Base-by-base conservation (phyloP, 1,140 invertebrate species). In the Drosophila pseudoobscura region DNA sequence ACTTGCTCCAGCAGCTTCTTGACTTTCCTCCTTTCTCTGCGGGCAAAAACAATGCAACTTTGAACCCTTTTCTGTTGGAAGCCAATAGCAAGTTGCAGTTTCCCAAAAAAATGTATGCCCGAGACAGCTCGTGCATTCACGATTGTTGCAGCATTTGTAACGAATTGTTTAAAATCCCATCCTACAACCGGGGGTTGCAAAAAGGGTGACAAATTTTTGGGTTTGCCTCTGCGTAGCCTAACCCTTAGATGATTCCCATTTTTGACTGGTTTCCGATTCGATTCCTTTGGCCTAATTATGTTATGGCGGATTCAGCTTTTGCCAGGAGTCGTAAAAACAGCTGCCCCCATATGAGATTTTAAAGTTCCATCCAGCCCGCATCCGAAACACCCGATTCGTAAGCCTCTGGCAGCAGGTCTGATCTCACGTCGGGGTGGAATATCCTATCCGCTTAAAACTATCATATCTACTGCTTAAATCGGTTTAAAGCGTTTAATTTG, bases 271-370 rank as follows among this genome's bases (percentile, higher is more conserved):
- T 74, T 43, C 55, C 57, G 46, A 46, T 61, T 39, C 57, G 49
- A 71, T 47, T 50, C 47, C 85, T 54, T 54, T 62, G 46, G 78
- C 35, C 83, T 88, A 88, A 87, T 89, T 87, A 79, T 87, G 83
- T 88, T 72, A 76, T 57, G 45, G 60, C 76, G 74, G 51, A 58
- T 60, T 64, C 50, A 41, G 68, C 65, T 66, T 66, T 55, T 76
- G 47, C 74, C 66, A 64, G 39, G 72, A 85, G 76, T 88, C 83
- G 76, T 88, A 87, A 87, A 87, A 87, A 79, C 83, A 87, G 83
- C 83, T 87, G 83, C 75, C 83, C 75, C 83, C 83, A 78, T 75
- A 79, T 87, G 72, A n/a, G 22, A 69, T 78, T 72, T 44, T 60
- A 76, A 83, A 53, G 50, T 64, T 66, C 43, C 6, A 55, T 39